Evolutionary conservation across 1,140 invertebrate species (phyloP).

Genomic region (Rhizoglyphus robini): DNA sequence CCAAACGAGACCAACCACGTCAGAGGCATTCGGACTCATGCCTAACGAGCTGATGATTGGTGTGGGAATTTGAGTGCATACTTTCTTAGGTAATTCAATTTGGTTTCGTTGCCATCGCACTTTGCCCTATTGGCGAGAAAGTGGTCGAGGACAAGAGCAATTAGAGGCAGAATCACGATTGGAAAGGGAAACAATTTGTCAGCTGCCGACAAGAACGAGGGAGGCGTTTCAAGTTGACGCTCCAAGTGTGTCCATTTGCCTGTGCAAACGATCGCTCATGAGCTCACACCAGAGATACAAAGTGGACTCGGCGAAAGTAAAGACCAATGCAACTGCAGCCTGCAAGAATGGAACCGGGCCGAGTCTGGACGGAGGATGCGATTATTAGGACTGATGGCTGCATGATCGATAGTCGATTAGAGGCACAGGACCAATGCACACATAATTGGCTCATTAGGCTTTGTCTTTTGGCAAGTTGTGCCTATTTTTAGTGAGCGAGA

Average conservation of each 20-base stretch:
- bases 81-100: constrained; percentile 5
- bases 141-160: neutral
- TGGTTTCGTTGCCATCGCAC: neutral
- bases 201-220: neutral
- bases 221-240: constrained; percentile 5
- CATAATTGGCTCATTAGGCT: neutral
- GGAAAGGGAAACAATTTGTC: constrained; percentile 9
- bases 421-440: too few species aligned
- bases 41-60: constrained; percentile 17
- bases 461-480: neutral
- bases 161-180: constrained; percentile 19
- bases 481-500: too few species aligned
- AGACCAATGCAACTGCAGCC: too few species aligned
- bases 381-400: too few species aligned
- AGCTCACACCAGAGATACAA: too few species aligned
- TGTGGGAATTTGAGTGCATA: constrained; percentile 2
- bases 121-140: neutral
- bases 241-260: too few species aligned
- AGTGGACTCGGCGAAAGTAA: too few species aligned
- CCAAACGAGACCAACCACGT: neutral
- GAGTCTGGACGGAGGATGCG: too few species aligned
- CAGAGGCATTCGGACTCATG: neutral
- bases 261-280: too few species aligned
- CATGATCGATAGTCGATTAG: too few species aligned
- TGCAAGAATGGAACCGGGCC: too few species aligned